Evolutionary conservation across 53 echinoderm and acorn worm species (phyloP).

Genomic region (Mesocentrotus franciscanus): DNA sequence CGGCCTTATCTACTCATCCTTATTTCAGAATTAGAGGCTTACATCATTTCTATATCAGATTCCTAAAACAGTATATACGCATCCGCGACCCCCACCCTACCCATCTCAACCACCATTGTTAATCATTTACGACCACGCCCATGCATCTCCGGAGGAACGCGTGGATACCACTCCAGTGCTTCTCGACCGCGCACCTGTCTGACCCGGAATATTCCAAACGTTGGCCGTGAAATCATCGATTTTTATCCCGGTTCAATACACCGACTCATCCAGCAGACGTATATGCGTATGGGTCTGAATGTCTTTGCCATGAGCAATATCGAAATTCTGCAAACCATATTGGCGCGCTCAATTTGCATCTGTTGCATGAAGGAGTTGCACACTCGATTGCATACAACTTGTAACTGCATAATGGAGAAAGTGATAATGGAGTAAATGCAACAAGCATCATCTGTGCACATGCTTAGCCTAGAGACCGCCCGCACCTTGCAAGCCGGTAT

Average conservation of each 20-base stretch:
- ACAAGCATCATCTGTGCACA: conserved; percentile 6
- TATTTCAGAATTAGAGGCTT: too few relatives aligned
- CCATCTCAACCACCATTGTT: background rate
- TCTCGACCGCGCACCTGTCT: background rate
- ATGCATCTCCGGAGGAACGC: background rate
- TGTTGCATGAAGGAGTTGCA: background rate
- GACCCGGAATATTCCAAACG: background rate
- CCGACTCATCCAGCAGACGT: conserved; percentile 1
- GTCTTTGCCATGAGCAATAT: conserved; percentile 27
- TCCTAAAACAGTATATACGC: too few relatives aligned
- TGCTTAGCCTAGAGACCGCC: background rate
- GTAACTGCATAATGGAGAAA: background rate
- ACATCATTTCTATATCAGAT: too few relatives aligned
- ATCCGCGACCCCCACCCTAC: background rate
- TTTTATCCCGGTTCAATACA: background rate
- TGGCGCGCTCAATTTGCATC: background rate
- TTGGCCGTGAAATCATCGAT: conserved; percentile 31
- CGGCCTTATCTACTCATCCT: too few relatives aligned
- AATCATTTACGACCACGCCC: background rate
- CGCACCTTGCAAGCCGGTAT: background rate
- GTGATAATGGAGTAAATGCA: background rate
- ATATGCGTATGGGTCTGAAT: background rate
- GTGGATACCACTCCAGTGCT: background rate
- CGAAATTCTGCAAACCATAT: background rate
- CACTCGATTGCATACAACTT: background rate